Base-by-base conservation (phyloP, 37 sponge, comb jelly and placozoan species). In the Theonella swinhoei region DNA sequence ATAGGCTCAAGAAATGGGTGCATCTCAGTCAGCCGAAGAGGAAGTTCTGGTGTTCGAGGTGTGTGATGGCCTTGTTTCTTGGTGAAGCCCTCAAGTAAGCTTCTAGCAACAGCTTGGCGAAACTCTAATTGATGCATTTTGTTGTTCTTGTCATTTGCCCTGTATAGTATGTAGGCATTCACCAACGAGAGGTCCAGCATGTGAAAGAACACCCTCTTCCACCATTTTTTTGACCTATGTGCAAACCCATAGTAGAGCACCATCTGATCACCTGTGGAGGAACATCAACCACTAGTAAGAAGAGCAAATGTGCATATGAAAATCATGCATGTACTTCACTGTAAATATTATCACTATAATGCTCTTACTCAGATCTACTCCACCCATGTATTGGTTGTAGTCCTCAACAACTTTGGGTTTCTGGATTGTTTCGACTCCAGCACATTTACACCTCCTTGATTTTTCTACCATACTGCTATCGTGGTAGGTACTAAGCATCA, bases 341-440 rank as follows among this genome's bases (percentile, higher is more conserved):
- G n/a, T n/a, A n/a, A n/a, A n/a, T n/a, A n/a, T n/a, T n/a, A n/a
- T n/a, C n/a, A n/a, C n/a, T n/a, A n/a, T n/a, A n/a, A n/a, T n/a
- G n/a, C n/a, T n/a, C n/a, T n/a, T n/a, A n/a, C n/a, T n/a, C n/a
- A n/a, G n/a, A 39, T 83, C 84, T 4, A 83, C 84, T 24, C 76
- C 84, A 29, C 84, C 84, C 84, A 85, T 85, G 39, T 71, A 68
- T 43, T 68, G 34, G 30, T 85, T 85, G 78, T 85, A 85, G 31
- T 68, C 42, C 23, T 64, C 84, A 31, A 83, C 40, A 25, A 62
- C 34, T 4, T 24, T 33, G 36, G 84, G 84, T 76, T 85, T 85
- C 14, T 42, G 32, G 14, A 85, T 37, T 17, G 11, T 32, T 41
- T 83, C 84, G 24, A 36, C 42, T 25, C 84, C 84, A 24, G 43